Evolutionary conservation across 2,888 invertebrate genomes (phyloP).

Genomic region (Epiblema foenella): DNA sequence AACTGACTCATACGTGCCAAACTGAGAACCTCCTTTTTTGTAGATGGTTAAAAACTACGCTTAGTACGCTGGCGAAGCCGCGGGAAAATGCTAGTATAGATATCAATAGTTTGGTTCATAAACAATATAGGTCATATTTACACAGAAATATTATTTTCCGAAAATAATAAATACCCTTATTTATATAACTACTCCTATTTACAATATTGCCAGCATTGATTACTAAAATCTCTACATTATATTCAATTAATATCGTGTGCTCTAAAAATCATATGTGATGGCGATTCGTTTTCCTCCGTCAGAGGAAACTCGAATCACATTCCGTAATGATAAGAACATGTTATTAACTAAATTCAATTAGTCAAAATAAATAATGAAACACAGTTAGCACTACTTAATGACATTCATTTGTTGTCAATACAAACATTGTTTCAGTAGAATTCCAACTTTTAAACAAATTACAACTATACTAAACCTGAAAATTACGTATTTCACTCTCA

Average conservation of each 20-base stretch:
- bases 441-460: background rate
- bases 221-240: no score
- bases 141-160: background rate
- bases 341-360: background rate
- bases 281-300: background rate
- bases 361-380: constrained; percentile 4
- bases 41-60: no score
- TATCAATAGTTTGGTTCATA: constrained; percentile 13
- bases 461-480: background rate
- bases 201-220: background rate
- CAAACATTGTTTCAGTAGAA: background rate
- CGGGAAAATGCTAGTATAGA: no score
- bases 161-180: background rate
- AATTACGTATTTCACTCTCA: background rate
- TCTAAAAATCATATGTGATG: background rate
- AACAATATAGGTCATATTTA: background rate
- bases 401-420: no score
- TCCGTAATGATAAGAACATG: background rate
- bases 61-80: no score
- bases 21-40: no score
- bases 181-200: background rate
- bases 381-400: background rate
- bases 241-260: background rate
- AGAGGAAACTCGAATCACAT: background rate
- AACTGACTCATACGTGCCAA: no score